These are phyloP conservation scores for Alca torda DNA, from an alignment of 2,797 vertebrate species.

Conservation along the genomic window DNA sequence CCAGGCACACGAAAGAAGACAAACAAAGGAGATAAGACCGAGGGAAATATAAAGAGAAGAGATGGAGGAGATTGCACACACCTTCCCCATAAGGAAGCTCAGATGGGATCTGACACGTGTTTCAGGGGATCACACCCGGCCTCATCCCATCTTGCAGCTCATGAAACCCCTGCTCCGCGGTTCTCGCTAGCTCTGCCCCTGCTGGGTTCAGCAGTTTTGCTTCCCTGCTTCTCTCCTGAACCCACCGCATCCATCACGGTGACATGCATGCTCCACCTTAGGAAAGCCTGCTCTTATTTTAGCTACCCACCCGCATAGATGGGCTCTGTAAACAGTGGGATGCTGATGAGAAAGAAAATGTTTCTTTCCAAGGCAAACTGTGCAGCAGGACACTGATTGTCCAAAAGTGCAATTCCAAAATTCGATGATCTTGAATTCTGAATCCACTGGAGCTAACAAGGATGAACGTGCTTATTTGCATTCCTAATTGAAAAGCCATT, in stretches of 20 bases:
- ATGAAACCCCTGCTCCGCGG: not conserved
- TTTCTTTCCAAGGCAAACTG: slow-evolving; percentile 33
- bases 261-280: not conserved
- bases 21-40: not conserved
- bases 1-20: not conserved
- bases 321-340: not conserved
- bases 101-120: not conserved
- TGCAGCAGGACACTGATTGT: not conserved
- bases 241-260: not conserved
- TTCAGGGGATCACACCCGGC: not conserved
- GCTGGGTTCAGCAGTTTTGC: not conserved
- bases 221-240: not conserved
- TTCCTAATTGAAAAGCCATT: not conserved
- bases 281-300: not conserved
- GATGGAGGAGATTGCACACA: not conserved
- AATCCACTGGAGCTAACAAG: not conserved
- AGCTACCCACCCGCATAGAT: not conserved
- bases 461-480: not conserved
- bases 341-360: not conserved
- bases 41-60: not conserved
- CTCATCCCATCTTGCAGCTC: not conserved
- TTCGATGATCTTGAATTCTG: not conserved
- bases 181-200: not conserved
- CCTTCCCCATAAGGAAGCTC: not conserved
- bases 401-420: not conserved